Evolutionary conservation across 2,888 invertebrate genomes (phyloP), one percentile per base, ranked within the genome.

Genomic region (Pseudococcus viburni): DNA sequence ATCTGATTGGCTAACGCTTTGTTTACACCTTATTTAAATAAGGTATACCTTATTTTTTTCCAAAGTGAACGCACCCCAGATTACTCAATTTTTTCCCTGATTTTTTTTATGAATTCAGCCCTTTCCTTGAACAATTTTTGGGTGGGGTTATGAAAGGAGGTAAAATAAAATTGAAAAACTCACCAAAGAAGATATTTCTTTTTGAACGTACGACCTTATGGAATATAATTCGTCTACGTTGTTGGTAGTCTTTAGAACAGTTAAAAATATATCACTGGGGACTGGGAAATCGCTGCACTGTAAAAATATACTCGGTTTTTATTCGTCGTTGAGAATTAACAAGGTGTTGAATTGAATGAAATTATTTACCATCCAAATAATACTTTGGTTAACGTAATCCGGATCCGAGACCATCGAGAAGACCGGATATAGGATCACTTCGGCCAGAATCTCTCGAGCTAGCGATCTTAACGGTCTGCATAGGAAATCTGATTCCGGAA

Each of bases 381-480:
- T 95, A 89, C 95, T 94, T 92, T 97, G 96, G 92, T 98, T 98
- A 90, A 98, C 95, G 91, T 96, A 97, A 93, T 98, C 97, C 86
- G 98, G 97, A 92, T 97, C 97, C 77, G 96, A 95, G 89, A 96
- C 92, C 90, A 95, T 92, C 91, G 94, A 94, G 84, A 97, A 92
- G 59, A 95, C 92, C 0, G 96, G 96, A 88, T 94, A 92, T 88
- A 97, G 93, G 80, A 95, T 92, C 86, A 95, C 94, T 91, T 96
- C 94, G 33, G 95, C 94, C 89, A 97, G 93, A 86, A 97, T 92
- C 90, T 96, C 96, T 91, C 96, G 93, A 42, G 96, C 92, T 86
- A 97, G 93, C 91, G 95, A 94, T 90, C 97, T 94, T 89, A 97
- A 93, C 1, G 97, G 94, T 90, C 96, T 94, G 91, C 97, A 97